phyloP scores from a whole-genome alignment of 2,888 invertebrate species.

The Mythimna ferrago region DNA sequence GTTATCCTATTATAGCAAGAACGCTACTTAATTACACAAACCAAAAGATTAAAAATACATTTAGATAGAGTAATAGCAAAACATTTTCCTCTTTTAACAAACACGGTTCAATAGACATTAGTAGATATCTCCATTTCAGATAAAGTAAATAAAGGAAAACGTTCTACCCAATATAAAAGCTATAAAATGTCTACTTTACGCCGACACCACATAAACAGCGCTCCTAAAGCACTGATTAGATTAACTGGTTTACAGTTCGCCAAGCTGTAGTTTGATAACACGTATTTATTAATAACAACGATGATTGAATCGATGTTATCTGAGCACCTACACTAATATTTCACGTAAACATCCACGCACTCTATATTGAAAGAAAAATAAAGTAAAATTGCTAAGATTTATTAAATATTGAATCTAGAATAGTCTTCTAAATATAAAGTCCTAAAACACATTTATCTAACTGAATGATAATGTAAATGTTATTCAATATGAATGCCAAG shows the following conservation, averaged over 20 bases:
- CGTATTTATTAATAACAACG: slow-evolving; percentile 40
- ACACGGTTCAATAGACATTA: slow-evolving; percentile 20
- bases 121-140: background rate
- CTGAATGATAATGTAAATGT: slow-evolving; percentile 19
- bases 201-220: slow-evolving; percentile 38
- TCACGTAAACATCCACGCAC: background rate
- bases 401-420: slow-evolving; percentile 4
- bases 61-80: background rate
- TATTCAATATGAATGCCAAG: slow-evolving; percentile 21
- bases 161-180: slow-evolving; percentile 21
- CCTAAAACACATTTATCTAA: slow-evolving; percentile 18
- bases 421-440: slow-evolving; percentile 1
- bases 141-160: slow-evolving; percentile 21
- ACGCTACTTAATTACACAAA: background rate
- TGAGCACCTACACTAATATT: background rate
- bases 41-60: background rate
- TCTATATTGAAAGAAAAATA: background rate
- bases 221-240: slow-evolving; percentile 49
- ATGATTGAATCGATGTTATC: slow-evolving; percentile 23
- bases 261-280: slow-evolving; percentile 39
- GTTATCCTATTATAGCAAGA: background rate
- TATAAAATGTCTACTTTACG: slow-evolving; percentile 42
- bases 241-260: slow-evolving; percentile 45
- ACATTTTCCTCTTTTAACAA: background rate
- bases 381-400: background rate